Evolutionary conservation across 2,888 invertebrate genomes (phyloP).

Genomic region (Morpho deidamia): DNA sequence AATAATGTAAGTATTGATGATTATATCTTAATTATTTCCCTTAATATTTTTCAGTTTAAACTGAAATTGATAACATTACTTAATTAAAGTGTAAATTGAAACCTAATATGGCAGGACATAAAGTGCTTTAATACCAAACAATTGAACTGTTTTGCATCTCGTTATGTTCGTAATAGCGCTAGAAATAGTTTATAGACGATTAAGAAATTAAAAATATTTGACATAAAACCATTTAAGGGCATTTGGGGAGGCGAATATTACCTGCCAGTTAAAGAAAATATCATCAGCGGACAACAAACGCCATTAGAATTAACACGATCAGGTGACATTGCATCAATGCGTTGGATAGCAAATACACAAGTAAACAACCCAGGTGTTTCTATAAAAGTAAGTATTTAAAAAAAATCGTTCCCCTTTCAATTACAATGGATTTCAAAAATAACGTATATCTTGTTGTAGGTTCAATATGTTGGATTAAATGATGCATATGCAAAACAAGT

Average conservation of each 20-base stretch:
- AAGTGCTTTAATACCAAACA: too few relatives aligned
- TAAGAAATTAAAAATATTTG: too few relatives aligned
- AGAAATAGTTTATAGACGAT: too few relatives aligned
- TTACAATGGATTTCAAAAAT: too few relatives aligned
- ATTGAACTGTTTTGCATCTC: too few relatives aligned
- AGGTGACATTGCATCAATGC: conserved; percentile 40
- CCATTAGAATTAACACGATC: conserved; percentile 28
- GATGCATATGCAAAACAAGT: conserved; percentile 35
- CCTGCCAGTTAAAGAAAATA: conserved; percentile 26
- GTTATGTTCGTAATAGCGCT: too few relatives aligned
- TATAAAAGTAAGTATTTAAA: conserved; percentile 36
- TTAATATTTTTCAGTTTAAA: too few relatives aligned
- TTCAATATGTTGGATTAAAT: conserved; percentile 42
- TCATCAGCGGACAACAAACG: conserved; percentile 11
- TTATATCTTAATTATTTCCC: background rate
- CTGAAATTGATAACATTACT: too few relatives aligned
- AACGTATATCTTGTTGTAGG: conserved; percentile 27
- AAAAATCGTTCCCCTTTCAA: too few relatives aligned
- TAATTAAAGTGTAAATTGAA: too few relatives aligned
- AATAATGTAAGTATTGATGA: conserved; percentile 15
- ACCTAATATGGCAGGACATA: too few relatives aligned
- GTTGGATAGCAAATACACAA: conserved; percentile 39
- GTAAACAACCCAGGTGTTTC: conserved; percentile 28
- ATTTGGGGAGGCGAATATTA: conserved; percentile 40
- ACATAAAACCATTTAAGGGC: conserved; percentile 25